Evolutionary conservation across 2,888 invertebrate genomes (phyloP), one percentile per base, ranked within the genome.

Genomic region (Dichetophora obliterata): DNA sequence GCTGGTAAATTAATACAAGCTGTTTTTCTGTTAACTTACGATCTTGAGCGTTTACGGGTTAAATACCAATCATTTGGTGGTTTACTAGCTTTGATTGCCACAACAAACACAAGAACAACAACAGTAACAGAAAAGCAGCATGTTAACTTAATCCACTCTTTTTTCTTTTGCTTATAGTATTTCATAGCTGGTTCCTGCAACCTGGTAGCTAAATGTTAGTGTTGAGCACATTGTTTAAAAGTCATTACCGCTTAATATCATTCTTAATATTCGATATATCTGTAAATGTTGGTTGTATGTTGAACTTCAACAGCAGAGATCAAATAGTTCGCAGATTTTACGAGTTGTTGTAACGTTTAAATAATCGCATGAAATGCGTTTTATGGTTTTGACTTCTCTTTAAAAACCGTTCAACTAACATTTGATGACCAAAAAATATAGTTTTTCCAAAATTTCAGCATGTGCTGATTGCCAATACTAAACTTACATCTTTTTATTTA

Each of bases 141-240:
- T 37, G 37, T 66, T 43, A 16, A 19, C 8, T 3, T 24, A 9
- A 43, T 43, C 66, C 11, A 43, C 19, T 43, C 19, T 34, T 19
- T 5, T 34, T 31, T 63, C 37, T 63, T 34, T 63, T 31, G 34
- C 37, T 63, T 34, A 37, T 19, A 34, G 14, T 11, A 0, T 63
- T 68, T 50, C 27, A 37, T 57, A n/a, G 43, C 2, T 37, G 48
- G 57, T 37, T 5, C 57, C 48, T 3, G 34, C 57, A 19, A 27
- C 14, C 50, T 31, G 54, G 48, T 52, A 57, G 37, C 34, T 43
- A 24, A 11, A 50, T n/a, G n/a, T 1, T 57, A 52, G 66, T 75
- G 75, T 69, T 75, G 72, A 75, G 75, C 72, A 63, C 69, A 65
- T 77, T 79, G 79, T 77, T 79, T 70, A 77, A 77, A 77, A 73